Percentiles rank a stretch among this genome's conserved stretches.
phyloP scores from a whole-genome alignment of 2,888 invertebrate species.

The Epistrophe eligans region DNA sequence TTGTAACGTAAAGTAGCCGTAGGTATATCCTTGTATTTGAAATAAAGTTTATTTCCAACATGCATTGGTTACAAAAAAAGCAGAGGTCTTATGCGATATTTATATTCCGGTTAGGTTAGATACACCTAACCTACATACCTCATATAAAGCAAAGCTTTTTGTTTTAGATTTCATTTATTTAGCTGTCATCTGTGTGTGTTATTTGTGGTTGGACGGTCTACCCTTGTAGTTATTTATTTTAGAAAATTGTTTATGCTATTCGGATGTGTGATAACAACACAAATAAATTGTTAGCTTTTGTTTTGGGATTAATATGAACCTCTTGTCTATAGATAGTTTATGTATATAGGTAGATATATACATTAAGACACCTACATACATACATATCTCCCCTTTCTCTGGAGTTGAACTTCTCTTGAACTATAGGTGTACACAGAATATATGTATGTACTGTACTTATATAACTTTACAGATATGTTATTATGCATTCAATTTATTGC shows the following conservation, averaged over 20 bases:
- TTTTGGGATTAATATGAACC: constrained; percentile 10
- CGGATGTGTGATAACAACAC: constrained; percentile 34
- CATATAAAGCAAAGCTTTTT: constrained; percentile 20
- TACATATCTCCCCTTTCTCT: neutral
- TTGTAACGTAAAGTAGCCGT: neutral
- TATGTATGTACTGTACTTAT: too few relatives aligned
- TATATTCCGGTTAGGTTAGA: neutral
- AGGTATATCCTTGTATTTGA: neutral
- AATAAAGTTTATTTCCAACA: constrained; percentile 14
- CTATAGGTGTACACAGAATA: too few relatives aligned
- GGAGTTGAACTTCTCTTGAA: neutral
- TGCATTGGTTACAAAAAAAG: constrained; percentile 35
- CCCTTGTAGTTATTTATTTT: constrained; percentile 43
- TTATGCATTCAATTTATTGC: too few relatives aligned
- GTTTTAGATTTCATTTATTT: constrained; percentile 64
- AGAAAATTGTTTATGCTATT: constrained; percentile 48
- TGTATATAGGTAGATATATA: neutral
- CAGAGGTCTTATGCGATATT: constrained; percentile 53
- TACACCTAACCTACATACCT: neutral
- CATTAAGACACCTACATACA: too few relatives aligned
- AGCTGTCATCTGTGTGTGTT: constrained; percentile 59
- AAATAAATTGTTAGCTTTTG: constrained; percentile 51
- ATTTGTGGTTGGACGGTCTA: constrained; percentile 38
- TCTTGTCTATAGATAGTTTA: neutral
- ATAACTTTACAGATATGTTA: too few relatives aligned